Conservation (phyloP, 2,888 invertebrate genomes). For the Mythimna albipuncta region DNA sequence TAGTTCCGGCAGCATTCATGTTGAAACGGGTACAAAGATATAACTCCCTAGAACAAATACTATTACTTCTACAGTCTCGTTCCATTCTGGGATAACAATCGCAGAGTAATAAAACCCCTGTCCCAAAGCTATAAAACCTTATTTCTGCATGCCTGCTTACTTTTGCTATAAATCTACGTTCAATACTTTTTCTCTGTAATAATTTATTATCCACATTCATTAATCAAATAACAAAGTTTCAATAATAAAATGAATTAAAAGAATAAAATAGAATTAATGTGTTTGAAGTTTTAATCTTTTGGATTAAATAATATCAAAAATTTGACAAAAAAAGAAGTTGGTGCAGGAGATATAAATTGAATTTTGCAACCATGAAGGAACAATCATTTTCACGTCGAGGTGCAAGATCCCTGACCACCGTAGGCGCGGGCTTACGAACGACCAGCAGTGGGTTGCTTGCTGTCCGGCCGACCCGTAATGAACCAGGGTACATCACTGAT, state of each 20-base stretch:
- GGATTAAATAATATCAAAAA: neutral
- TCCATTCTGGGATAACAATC: constrained; percentile 26
- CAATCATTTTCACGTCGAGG: too few relatives aligned
- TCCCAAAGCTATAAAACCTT: constrained; percentile 27
- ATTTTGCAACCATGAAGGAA: too few relatives aligned
- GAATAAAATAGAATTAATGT: constrained; percentile 9
- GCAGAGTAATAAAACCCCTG: constrained; percentile 21
- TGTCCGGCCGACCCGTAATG: too few relatives aligned
- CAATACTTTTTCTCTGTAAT: constrained; percentile 24
- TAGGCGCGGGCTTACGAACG: too few relatives aligned
- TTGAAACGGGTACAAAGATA: constrained; percentile 2
- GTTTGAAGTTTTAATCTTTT: constrained; percentile 6
- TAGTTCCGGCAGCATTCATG: neutral
- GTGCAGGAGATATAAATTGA: too few relatives aligned
- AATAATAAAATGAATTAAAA: constrained; percentile 21
- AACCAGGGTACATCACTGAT: too few relatives aligned
- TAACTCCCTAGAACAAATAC: constrained; percentile 13
- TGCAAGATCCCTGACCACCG: too few relatives aligned
- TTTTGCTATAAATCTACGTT: constrained; percentile 40
- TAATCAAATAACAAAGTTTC: constrained; percentile 35
- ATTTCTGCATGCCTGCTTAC: constrained; percentile 38
- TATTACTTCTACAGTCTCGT: constrained; percentile 8
- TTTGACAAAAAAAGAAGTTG: too few relatives aligned
- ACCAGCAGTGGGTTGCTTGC: too few relatives aligned
- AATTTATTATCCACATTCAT: constrained; percentile 30